Percentiles rank a stretch among this genome's conserved stretches.
Evolutionary conservation across 2,113 vertebrate genomes (phyloP).

Genomic region (Sterrhoptilus dennistouni): DNA sequence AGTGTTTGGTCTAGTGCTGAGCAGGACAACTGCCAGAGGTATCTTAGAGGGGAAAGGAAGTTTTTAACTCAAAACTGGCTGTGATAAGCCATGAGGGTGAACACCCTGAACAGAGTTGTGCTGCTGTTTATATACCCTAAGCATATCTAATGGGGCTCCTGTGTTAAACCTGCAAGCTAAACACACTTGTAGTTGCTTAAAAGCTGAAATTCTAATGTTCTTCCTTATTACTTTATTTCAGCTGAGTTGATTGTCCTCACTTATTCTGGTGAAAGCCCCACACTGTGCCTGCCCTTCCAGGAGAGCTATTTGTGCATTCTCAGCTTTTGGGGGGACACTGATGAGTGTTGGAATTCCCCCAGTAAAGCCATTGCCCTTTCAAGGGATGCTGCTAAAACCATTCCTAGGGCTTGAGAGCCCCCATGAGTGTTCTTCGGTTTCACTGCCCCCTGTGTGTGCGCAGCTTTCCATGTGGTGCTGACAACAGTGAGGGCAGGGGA

Average conservation of each 20-base stretch:
- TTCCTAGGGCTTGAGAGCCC: not conserved
- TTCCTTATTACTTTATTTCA: not conserved
- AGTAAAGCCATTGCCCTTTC: not conserved
- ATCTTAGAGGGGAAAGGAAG: not conserved
- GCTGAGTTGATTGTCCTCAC: not conserved
- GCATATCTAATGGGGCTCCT: accelerated
- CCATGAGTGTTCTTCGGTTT: accelerated
- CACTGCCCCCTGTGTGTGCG: not conserved
- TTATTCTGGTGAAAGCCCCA: not conserved
- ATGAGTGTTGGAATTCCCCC: not conserved
- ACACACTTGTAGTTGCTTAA: not conserved
- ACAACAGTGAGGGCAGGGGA: accelerated
- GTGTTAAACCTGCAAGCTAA: not conserved
- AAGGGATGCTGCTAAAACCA: not conserved
- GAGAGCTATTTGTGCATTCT: accelerated
- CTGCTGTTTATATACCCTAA: not conserved
- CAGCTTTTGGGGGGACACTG: not conserved
- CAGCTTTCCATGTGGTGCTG: not conserved
- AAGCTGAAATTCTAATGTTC: not conserved
- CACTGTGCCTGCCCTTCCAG: not conserved
- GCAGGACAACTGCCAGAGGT: not conserved
- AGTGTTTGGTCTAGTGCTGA: not conserved
- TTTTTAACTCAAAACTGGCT: not conserved
- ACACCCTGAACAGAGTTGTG: not conserved
- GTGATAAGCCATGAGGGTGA: not conserved